These are phyloP conservation scores for Apteryx mantelli DNA, from an alignment of 2,113 vertebrate species.

Conservation along the genomic window DNA sequence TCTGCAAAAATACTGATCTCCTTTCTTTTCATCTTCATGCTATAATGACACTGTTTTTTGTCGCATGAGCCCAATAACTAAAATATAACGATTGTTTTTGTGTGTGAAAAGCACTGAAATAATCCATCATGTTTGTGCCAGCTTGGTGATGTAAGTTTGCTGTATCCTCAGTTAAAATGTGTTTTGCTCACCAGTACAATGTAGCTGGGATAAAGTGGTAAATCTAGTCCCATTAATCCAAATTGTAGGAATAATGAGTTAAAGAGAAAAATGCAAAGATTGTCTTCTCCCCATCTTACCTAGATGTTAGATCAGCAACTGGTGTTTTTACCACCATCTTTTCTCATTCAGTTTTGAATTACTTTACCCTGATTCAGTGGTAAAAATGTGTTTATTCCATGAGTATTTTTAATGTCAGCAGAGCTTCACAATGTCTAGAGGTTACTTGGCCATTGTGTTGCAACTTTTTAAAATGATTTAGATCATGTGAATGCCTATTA, in stretches of 20 bases:
- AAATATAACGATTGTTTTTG: background rate
- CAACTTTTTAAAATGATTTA: background rate
- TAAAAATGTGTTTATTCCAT: background rate
- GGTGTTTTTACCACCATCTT: background rate
- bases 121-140: background rate
- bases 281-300: background rate
- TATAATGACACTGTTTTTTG: background rate
- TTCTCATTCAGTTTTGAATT: background rate
- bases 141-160: background rate
- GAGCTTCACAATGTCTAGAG: background rate
- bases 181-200: background rate
- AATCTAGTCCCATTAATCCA: background rate
- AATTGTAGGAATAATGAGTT: background rate
- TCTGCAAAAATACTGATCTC: constrained; percentile 5
- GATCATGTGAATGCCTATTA: background rate
- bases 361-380: background rate
- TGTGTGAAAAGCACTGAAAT: background rate
- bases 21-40: background rate
- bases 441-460: background rate
- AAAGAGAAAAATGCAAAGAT: background rate
- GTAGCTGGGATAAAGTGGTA: background rate
- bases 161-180: background rate
- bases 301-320: background rate
- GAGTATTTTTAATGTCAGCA: background rate
- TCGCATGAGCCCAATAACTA: background rate